Percentiles rank a stretch among this genome's conserved stretches.
phyloP scores from a whole-genome alignment of 1,140 invertebrate genomes.

The Brachionus plicatilis region DNA sequence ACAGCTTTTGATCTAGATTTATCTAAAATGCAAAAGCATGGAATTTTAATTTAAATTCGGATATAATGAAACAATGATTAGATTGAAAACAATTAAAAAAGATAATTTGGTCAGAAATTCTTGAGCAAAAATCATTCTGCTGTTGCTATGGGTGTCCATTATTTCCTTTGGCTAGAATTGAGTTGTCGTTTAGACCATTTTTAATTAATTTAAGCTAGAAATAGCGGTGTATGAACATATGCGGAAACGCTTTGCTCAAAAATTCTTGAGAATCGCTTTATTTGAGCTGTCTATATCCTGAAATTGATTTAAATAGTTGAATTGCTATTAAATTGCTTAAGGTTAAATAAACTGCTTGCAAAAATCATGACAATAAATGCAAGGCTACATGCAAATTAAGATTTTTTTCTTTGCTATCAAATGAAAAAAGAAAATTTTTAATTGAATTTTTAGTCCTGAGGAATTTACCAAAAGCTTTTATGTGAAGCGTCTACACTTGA shows the following conservation, averaged over 20 bases:
- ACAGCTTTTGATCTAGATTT: not conserved
- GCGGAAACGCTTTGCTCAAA: not conserved
- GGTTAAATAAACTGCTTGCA: not conserved
- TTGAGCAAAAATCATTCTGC: not conserved
- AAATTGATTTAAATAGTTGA: not conserved
- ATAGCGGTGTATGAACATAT: not conserved
- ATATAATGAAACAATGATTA: not conserved
- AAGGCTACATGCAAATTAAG: not conserved
- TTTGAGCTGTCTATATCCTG: not conserved
- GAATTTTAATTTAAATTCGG: not conserved
- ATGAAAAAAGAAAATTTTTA: not conserved
- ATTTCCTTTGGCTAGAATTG: not conserved
- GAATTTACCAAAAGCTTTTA: not conserved
- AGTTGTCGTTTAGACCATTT: not conserved
- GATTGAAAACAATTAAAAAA: not conserved
- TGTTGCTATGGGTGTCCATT: not conserved
- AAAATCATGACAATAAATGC: not conserved
- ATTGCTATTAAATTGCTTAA: not conserved
- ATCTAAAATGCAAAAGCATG: not conserved
- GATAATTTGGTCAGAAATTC: not conserved
- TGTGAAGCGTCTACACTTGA: not conserved
- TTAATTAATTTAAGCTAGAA: not conserved
- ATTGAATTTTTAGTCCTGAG: not conserved
- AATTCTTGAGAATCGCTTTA: not conserved
- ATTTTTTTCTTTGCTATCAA: not conserved